These are phyloP conservation scores for Ascaphus truei DNA, from an alignment of 2,113 vertebrate species.

Conservation along the genomic window DNA sequence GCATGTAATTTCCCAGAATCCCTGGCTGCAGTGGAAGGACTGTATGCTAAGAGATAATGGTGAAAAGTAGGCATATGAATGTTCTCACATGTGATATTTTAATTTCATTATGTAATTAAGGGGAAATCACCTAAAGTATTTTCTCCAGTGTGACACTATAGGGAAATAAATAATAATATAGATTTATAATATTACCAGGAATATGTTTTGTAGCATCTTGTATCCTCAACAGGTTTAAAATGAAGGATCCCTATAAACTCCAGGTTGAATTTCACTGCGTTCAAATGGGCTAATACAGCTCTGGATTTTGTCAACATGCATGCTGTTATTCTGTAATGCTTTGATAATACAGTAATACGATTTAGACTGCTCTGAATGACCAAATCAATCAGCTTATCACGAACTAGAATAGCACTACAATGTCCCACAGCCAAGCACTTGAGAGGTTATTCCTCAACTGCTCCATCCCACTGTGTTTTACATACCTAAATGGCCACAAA, in stretches of 20 bases:
- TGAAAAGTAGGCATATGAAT: too few relatives aligned
- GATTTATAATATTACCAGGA: too few relatives aligned
- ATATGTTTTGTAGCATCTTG: too few relatives aligned
- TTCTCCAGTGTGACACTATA: too few relatives aligned
- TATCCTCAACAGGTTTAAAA: constrained; percentile 44
- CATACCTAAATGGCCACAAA: background rate
- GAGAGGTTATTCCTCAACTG: constrained; percentile 22
- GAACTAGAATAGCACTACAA: constrained; percentile 36
- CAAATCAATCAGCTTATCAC: constrained; percentile 29
- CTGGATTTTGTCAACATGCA: constrained; percentile 48
- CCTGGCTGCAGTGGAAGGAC: too few relatives aligned
- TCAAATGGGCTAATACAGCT: constrained; percentile 30
- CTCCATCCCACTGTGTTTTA: background rate
- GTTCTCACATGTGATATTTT: too few relatives aligned
- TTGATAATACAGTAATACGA: constrained; percentile 40
- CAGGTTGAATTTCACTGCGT: constrained; percentile 36
- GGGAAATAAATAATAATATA: too few relatives aligned
- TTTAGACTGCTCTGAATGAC: constrained; percentile 31
- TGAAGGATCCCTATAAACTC: constrained; percentile 43
- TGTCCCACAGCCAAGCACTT: constrained; percentile 23
- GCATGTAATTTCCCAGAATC: too few relatives aligned
- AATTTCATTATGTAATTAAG: too few relatives aligned
- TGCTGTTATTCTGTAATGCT: constrained; percentile 38
- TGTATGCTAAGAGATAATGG: too few relatives aligned
- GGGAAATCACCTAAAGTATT: too few relatives aligned